Evolutionary conservation across 2,113 vertebrate genomes (phyloP).

Genomic region (Pseudorectes ferrugineus): DNA sequence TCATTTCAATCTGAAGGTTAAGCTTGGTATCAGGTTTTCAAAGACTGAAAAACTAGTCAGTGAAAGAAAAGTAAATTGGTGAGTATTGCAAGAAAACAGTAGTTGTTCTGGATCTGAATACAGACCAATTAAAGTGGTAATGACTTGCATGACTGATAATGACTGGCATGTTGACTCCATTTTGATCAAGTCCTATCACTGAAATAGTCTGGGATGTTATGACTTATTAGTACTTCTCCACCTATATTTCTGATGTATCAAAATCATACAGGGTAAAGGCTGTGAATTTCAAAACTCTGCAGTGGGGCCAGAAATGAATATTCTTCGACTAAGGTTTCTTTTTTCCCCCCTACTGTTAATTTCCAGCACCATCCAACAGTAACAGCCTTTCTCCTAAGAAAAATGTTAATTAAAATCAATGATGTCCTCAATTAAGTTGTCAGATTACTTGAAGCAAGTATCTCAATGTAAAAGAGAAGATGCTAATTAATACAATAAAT

Average conservation of each 20-base stretch:
- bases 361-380: background rate
- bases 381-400: background rate
- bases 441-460: background rate
- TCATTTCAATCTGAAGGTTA: background rate
- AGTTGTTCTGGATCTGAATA: background rate
- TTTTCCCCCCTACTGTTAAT: background rate
- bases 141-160: too few relatives aligned
- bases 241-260: background rate
- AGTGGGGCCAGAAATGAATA: background rate
- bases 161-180: background rate
- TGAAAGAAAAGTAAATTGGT: background rate
- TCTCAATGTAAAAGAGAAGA: background rate
- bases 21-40: background rate
- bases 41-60: background rate
- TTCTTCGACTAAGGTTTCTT: background rate
- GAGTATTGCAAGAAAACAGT: background rate
- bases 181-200: background rate
- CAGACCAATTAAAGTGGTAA: background rate
- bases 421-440: constrained; percentile 12
- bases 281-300: background rate
- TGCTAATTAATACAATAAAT: constrained; percentile 24
- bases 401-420: constrained; percentile 36
- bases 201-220: background rate
- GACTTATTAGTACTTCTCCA: background rate
- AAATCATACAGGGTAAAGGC: background rate